These are phyloP conservation scores for Drosophila repleta DNA, from an alignment of 1,140 invertebrate genomes.

Conservation along the genomic window DNA sequence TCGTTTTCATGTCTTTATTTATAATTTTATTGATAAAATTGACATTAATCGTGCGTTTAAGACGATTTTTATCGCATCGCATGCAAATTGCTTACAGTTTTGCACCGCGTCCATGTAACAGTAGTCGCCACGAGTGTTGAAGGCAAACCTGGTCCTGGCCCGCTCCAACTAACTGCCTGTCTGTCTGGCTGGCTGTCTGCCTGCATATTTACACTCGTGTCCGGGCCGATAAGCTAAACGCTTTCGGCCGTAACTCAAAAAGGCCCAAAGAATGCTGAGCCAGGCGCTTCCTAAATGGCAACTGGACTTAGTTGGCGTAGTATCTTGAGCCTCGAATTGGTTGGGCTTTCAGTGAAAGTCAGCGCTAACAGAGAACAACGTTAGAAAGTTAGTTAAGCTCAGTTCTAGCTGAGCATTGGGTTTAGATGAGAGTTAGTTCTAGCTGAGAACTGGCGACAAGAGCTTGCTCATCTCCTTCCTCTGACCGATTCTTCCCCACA, in stretches of 20 bases:
- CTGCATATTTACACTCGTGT: conserved; percentile 9
- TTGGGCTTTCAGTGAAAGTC: too few species aligned
- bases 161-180: not conserved
- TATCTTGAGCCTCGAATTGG: too few species aligned
- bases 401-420: too few species aligned
- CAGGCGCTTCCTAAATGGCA: too few species aligned
- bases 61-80: conserved; percentile 81
- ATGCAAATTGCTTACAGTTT: conserved; percentile 82
- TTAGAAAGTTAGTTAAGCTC: too few species aligned
- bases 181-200: not conserved
- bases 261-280: not conserved
- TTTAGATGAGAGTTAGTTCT: too few species aligned
- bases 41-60: conserved; percentile 83
- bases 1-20: conserved; percentile 83
- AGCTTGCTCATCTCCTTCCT: too few species aligned
- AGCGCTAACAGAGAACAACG: too few species aligned
- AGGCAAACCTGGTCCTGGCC: not conserved
- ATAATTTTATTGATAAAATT: conserved; percentile 84
- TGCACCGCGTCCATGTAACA: conserved; percentile 41
- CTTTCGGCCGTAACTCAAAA: not conserved
- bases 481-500: too few species aligned
- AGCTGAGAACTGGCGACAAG: too few species aligned
- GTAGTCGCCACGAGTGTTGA: conserved; percentile 5
- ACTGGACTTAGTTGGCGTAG: too few species aligned
- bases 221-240: conserved; percentile 11